Base-by-base conservation (phyloP, 2,888 invertebrate species). In the Microctonus hyperodae region DNA sequence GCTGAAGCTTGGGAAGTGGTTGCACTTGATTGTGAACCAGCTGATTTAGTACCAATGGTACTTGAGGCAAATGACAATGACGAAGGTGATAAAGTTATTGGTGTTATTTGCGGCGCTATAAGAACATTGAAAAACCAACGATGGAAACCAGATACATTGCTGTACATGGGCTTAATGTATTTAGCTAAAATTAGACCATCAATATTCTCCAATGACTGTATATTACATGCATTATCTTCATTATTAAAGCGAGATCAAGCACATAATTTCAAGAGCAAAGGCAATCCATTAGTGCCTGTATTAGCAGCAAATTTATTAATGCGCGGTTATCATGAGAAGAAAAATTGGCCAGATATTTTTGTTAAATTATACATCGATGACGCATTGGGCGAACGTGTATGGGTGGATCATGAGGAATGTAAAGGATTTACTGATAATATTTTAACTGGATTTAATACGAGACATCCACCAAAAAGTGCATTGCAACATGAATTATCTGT, bases 351-450 rank as follows among this genome's bases (percentile, higher is more conserved):
- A 0, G 96, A 97, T 80, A 87, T 90, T 64, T 96, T 97, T 86
- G 89, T 97, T 1, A 95, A 94, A 91, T 89, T 95, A 0, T 98
- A 96, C 83, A 91, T 97, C 68, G 98, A 98, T 79, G 98, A 98
- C 86, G 95, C 97, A 0, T 86, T 96, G 1, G 95, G 94, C 51
- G 98, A 98, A 79, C 88, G 97, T 40, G 88, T 93, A 73, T 98
- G 98, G 96, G 95, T 97, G 22, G 98, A 98, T 81, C 91, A 93
- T 75, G 90, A 93, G 0, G 93, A 95, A 85, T 97, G 97, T 82
- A 92, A 93, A 78, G 91, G 92, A 23, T 93, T 97, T 81, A 94
- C 96, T 0, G 95, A 96, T 75, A 98, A 97, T 82, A 92, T 98
- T 59, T 87, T 92, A 64, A 93, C 93, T 0, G 94, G 93, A 0